Evolutionary conservation across 2,797 vertebrate species (phyloP), one percentile per base, ranked within the genome.

Genomic region (Yasuhikotakia modesta): DNA sequence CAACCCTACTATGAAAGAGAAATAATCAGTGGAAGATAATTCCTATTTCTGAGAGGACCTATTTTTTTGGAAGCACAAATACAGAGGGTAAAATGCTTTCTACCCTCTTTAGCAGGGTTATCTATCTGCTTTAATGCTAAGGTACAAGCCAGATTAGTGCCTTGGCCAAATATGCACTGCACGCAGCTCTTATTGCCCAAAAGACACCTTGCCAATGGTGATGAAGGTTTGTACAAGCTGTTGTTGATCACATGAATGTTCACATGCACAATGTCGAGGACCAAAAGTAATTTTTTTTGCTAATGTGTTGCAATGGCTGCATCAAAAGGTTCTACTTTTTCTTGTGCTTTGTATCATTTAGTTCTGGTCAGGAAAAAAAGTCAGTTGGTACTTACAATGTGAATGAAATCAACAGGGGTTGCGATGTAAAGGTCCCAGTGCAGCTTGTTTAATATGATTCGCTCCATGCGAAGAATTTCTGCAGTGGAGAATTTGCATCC

Each of bases 401-500:
- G 91, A 90, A 95, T 82, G 88, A 97, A 97, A 88, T 94, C 95
- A 78, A 95, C 87, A 1, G 93, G 90, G 71, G 93, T 96, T 55
- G 93, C 92, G 0, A 87, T 93, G 89, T 93, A 94, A 87, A 96
- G 89, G 86, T 96, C 95, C 95, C 93, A 94, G 77, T 94, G 92
- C 90, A 96, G 93, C 88, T 94, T 96, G 89, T 92, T 93, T 66
- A 95, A 92, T 88, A 94, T 93, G 89, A 93, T 92, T 87, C 94
- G 91, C 91, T 95, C 95, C 94, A 94, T 96, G 87, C 94, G 93
- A 87, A 93, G 93, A 89, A 96, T 94, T 90, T 96, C 93, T 2
- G 92, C 93, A 45, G 91, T 93, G 48, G 94, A 94, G 87, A 91
- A 92, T 87, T 84, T 92, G 89, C 94, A 96, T 81, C 91, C 92